Percentiles rank a stretch among this genome's conserved stretches.
phyloP scores from a whole-genome alignment of 2,113 vertebrate genomes.

The Limnothrissa miodon region DNA sequence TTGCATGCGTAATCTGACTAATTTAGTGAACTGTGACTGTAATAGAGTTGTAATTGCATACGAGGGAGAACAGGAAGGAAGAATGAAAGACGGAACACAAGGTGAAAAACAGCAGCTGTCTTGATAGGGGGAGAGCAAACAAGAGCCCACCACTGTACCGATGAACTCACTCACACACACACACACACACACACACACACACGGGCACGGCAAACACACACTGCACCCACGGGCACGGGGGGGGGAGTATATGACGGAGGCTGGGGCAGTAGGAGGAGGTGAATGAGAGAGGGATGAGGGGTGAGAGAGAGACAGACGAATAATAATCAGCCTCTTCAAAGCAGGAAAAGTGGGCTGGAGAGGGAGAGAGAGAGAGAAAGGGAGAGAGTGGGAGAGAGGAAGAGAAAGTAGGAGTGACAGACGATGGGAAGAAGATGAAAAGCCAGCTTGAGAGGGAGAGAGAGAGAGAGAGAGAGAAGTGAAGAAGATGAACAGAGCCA shows the following conservation, averaged over 20 bases:
- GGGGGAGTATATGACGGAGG: neutral
- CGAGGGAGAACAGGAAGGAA: no score
- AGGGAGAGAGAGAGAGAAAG: slow-evolving; percentile 17
- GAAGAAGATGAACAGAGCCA: slow-evolving; percentile 17
- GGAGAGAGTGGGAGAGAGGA: slow-evolving; percentile 22
- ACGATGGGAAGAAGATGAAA: neutral
- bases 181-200: neutral
- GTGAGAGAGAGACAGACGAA: slow-evolving; percentile 29
- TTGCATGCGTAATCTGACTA: neutral
- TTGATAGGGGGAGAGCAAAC: neutral
- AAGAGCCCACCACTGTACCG: neutral
- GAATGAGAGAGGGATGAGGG: slow-evolving; percentile 29
- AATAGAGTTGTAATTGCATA: neutral
- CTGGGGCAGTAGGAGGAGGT: slow-evolving; percentile 17
- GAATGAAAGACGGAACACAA: neutral
- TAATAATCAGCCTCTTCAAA: neutral
- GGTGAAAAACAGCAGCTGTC: neutral
- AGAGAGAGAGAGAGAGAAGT: slow-evolving; percentile 40
- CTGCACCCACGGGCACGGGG: neutral
- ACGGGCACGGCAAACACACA: no score
- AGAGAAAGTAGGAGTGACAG: no score
- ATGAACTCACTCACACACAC: neutral
- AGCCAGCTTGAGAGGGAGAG: slow-evolving; percentile 31
- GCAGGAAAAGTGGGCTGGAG: neutral
- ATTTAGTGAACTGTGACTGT: neutral